Conservation (phyloP, 2,113 vertebrate genomes). For the Eubucco bourcierii region DNA sequence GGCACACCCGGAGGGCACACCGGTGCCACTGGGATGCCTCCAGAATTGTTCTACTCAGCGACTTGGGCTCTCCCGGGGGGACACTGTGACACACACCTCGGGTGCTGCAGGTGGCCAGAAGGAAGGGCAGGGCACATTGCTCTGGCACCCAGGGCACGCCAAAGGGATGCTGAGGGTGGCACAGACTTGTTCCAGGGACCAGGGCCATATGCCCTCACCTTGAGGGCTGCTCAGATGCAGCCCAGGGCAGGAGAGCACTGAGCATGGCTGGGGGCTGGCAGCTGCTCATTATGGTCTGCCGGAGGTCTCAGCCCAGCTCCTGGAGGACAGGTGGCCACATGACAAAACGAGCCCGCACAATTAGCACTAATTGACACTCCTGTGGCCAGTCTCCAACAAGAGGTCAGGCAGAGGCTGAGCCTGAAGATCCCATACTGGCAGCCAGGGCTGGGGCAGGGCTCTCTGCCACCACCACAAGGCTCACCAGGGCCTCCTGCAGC, state of each 20-base stretch:
- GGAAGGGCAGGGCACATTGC: too few relatives aligned
- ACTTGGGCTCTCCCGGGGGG: slow-evolving; percentile 62
- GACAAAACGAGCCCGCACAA: slow-evolving; percentile 4
- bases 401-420: neutral
- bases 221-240: neutral
- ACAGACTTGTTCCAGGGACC: neutral
- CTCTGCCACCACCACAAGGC: neutral
- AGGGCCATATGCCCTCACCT: fast-evolving
- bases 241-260: fast-evolving
- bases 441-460: fast-evolving
- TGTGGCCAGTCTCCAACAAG: neutral
- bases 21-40: slow-evolving; percentile 31
- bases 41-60: slow-evolving; percentile 52
- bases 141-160: too few relatives aligned
- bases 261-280: neutral
- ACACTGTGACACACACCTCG: slow-evolving; percentile 43
- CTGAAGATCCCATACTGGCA: neutral
- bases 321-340: slow-evolving; percentile 51
- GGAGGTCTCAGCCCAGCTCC: slow-evolving; percentile 5
- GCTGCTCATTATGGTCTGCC: slow-evolving; percentile 55
- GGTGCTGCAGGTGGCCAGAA: neutral
- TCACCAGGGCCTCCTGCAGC: neutral
- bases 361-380: slow-evolving; percentile 66
- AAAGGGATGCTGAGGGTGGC: neutral
- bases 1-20: slow-evolving; percentile 26